Base-by-base conservation (phyloP, 2,888 invertebrate species). In the Tholera decimalis region DNA sequence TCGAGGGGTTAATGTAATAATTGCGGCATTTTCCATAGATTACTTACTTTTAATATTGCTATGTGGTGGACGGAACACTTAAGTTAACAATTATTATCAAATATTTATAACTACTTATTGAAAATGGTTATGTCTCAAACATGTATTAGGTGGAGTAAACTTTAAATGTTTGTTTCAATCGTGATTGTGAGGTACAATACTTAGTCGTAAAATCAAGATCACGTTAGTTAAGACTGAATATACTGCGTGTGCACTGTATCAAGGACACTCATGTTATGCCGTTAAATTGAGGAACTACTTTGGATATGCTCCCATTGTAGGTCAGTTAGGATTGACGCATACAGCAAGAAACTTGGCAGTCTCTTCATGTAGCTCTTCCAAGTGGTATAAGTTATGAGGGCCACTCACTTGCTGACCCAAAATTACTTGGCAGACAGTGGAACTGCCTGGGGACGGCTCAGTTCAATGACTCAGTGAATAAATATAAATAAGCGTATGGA, bases 291-390 rank as follows among this genome's bases (percentile, higher is more conserved):
- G 22, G 20, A 26, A 53, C 22, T 58, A 59, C 44, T 71, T 63
- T 26, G 44, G 44, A 68, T 64, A 50, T 50, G 24, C 22, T 56
- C 46, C 28, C 55, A n/a, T 77, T 86, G 68, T 90, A 85, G 91
- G 91, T 89, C 87, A 90, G 83, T 87, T 79, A 80, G 77, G 83
- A 85, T 84, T 91, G 92, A 92, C 87, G 91, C 90, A 93, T 86
- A 86, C 82, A 80, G 83, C 83, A 87, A 86, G 86, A 89, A 89
- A 92, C 89, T 94, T 94, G 94, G 94, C 94, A 93, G 84, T 85
- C 86, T 83, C 74, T 82, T 78, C 73, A 75, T 76, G 85, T 83
- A 81, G 85, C 85, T 85, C 88, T 87, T 92, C 94, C 94, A 94
- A 94, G 89, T 89, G 76, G 86, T 89, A 89, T 92, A 91, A 91